A percentile compares a stretch with the other conserved stretches of the same genome.
Conservation (phyloP, 1,140 invertebrate species). For the Panagrolaimus sp. region DNA sequence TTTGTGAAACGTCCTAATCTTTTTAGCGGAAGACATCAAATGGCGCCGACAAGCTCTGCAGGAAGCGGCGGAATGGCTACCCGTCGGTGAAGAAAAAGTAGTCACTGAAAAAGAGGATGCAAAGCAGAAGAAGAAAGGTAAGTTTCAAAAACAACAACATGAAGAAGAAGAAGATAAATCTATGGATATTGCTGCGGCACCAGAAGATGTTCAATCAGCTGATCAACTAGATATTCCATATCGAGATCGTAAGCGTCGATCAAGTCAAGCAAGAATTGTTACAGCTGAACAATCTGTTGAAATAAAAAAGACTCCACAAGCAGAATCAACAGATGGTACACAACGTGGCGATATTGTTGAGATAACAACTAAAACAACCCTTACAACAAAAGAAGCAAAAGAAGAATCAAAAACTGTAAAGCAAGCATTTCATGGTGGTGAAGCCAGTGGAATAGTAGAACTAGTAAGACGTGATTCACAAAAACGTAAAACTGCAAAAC, state of each 20-base stretch:
- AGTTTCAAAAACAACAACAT: not conserved
- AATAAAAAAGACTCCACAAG: conserved; percentile 2
- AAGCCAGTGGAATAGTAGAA: not conserved
- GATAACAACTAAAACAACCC: not conserved
- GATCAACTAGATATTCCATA: not conserved
- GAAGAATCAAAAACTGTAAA: conserved; percentile 10
- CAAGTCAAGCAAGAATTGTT: not conserved
- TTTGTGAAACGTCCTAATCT: too few species aligned
- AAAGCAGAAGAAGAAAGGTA: not conserved
- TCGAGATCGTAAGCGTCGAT: not conserved
- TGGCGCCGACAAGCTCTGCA: too few species aligned
- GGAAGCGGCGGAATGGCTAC: too few species aligned
- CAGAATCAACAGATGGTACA: not conserved
- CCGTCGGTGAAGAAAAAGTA: too few species aligned
- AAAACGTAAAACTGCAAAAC: not conserved
- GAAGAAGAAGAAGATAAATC: not conserved
- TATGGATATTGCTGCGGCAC: not conserved
- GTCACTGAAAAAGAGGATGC: not conserved
- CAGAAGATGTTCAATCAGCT: not conserved
- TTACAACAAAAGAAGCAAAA: not conserved
- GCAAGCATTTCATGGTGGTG: not conserved
- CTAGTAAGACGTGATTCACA: not conserved
- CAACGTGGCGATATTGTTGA: not conserved
- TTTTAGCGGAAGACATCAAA: too few species aligned
- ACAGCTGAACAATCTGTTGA: not conserved